phyloP scores from a whole-genome alignment of 2,888 invertebrate genomes.

The Heteromyza rotundicornis region DNA sequence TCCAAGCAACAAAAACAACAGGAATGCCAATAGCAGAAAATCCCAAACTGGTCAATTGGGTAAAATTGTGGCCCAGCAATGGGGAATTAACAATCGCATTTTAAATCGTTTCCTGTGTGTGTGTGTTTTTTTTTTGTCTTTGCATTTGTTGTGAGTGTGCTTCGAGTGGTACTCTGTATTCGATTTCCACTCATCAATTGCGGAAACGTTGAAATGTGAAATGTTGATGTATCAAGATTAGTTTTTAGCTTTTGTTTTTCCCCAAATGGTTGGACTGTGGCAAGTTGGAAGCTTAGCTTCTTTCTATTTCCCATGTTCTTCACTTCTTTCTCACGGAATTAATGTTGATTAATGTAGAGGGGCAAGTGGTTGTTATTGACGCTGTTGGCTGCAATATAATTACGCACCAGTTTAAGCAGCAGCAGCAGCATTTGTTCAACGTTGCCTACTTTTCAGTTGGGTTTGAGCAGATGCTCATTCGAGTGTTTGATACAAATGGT shows the following conservation, averaged over 20 bases:
- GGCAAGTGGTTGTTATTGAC: too few species aligned
- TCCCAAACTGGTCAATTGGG: slow-evolving; percentile 1
- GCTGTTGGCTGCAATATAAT: slow-evolving; percentile 2
- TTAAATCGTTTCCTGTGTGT: background rate
- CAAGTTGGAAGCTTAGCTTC: background rate
- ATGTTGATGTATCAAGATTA: background rate
- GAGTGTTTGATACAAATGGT: slow-evolving; percentile 17
- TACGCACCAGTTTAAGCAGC: slow-evolving; percentile 5
- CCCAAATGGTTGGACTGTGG: too few species aligned
- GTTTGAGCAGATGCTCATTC: slow-evolving; percentile 5
- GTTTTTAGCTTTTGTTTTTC: background rate
- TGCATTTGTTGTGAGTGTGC: background rate
- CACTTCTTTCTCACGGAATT: background rate
- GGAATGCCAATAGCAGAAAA: slow-evolving; percentile 3
- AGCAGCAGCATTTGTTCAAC: background rate
- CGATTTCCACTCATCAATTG: background rate
- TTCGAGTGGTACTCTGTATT: background rate
- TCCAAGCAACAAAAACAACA: background rate
- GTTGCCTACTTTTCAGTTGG: background rate
- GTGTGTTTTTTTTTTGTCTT: background rate
- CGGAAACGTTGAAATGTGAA: background rate
- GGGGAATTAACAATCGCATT: background rate
- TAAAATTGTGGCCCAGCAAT: slow-evolving; percentile 3
- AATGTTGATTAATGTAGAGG: slow-evolving; percentile 21
- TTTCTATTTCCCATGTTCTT: background rate